Base-by-base conservation (phyloP, 2,888 invertebrate genomes). In the Cheilosia urbana region DNA sequence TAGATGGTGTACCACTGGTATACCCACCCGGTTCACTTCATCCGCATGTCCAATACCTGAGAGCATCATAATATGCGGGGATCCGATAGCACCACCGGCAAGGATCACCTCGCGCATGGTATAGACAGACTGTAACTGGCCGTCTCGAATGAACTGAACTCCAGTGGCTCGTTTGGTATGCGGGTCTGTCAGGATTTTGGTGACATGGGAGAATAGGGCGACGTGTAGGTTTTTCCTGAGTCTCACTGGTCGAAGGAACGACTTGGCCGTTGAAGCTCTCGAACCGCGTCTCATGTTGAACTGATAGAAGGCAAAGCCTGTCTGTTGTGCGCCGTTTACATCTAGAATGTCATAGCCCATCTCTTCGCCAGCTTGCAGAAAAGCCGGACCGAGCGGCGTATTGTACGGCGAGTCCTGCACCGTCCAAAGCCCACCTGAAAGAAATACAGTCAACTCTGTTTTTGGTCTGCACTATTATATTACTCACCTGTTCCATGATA, bases 41-140 rank as follows among this genome's bases (percentile, higher is more conserved):
- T 94, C 91, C 24, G 93, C 93, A 0, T 97, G 96, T 1, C 98
- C 98, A 2, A 99, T 93, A 0, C 99, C 99, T 37, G 95, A 95
- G 2, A 99, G 93, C 96, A 99, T 96, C 75, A 99, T 93, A 11
- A 99, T 91, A 89, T 99, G 99, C 0, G 99, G 98, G 0, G 96
- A 95, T 87, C 96, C 98, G 81, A 99, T 95, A 0, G 99, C 96
- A 0, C 99, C 99, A 0, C 96, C 97, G 1, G 92, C 85, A 1
- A 92, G 79, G 30, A 92, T 90, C 0, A 92, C 92, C 83, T 92
- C 92, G 0, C 92, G 87, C 34, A 90, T 92, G 0, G 92, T 91
- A 72, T 91, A 92, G 0, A 90, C 92, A 40, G 89, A 90, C 75
- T 91, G 94, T 19, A 93, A 93, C 7, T 91, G 91, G 0, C 95